Percentiles rank a stretch among this genome's conserved stretches.
Conservation (phyloP, 2,113 vertebrate species). For the Hippopotamus amphibius region DNA sequence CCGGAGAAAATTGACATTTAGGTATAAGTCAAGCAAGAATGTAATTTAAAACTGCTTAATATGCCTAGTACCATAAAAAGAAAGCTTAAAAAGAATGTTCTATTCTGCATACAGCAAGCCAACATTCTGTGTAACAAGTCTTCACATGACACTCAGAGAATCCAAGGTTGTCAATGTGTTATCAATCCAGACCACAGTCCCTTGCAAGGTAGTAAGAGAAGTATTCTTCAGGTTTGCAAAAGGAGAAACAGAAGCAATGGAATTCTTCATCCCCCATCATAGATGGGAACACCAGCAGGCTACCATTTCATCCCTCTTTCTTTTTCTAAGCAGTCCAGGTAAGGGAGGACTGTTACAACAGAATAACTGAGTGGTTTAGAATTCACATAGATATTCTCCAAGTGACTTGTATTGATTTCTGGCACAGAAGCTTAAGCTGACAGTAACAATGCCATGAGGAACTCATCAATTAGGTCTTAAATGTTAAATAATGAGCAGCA, state of each 20-base stretch:
- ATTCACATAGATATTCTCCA: not conserved
- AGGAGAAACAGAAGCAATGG: not conserved
- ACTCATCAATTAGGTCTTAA: not conserved
- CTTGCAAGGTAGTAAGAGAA: not conserved
- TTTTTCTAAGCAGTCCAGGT: not conserved
- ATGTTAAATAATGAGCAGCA: not conserved
- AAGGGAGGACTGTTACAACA: not conserved
- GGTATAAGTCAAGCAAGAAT: conserved; percentile 81
- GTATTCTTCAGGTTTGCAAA: not conserved
- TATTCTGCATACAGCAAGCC: not conserved
- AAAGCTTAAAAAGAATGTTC: not conserved
- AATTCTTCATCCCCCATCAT: not conserved
- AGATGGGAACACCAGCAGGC: not conserved
- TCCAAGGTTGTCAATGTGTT: not conserved
- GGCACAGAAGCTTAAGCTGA: not conserved
- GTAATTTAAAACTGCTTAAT: conserved; percentile 80
- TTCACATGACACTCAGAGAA: not conserved
- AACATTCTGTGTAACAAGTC: not conserved
- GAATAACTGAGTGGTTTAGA: not conserved
- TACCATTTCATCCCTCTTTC: not conserved
- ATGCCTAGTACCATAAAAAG: conserved; percentile 44
- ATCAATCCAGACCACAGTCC: not conserved
- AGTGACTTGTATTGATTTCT: not conserved
- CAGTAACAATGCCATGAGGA: not conserved
- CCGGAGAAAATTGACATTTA: conserved; percentile 69